These are phyloP conservation scores for Disparrhopalites patrizii DNA, from an alignment of 2,888 invertebrate genomes.

Conservation along the genomic window DNA sequence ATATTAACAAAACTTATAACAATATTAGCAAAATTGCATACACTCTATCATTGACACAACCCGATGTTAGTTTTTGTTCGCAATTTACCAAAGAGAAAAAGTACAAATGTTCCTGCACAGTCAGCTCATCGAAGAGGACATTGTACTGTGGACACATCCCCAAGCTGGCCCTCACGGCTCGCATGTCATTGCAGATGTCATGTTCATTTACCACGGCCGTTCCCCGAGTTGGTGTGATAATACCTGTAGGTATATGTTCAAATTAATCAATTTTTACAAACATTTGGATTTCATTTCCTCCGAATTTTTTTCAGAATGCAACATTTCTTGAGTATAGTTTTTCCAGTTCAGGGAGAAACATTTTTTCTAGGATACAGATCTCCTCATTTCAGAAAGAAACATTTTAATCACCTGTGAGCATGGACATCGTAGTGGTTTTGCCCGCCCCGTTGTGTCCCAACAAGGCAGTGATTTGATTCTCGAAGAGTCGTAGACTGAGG, in stretches of 20 bases:
- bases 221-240: conserved; percentile 68
- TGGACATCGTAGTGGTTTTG: conserved; percentile 71
- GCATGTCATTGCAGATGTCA: conserved; percentile 64
- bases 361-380: too few species aligned
- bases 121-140: conserved; percentile 75
- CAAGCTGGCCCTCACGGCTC: conserved; percentile 65
- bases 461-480: conserved; percentile 78
- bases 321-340: too few species aligned
- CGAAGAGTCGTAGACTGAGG: conserved; percentile 69
- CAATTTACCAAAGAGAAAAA: conserved; percentile 68
- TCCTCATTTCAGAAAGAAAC: too few species aligned
- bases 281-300: too few species aligned
- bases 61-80: neutral
- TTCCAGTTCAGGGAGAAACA: too few species aligned
- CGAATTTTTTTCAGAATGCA: too few species aligned
- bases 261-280: neutral
- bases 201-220: conserved; percentile 67
- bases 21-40: too few species aligned
- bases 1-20: neutral
- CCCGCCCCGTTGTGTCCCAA: conserved; percentile 89
- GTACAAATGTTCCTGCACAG: conserved; percentile 72
- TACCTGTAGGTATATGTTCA: conserved; percentile 55
- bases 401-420: conserved; percentile 65
- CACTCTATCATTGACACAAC: too few species aligned
- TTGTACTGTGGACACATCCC: conserved; percentile 91